phyloP scores from a whole-genome alignment of 2,797 vertebrate genomes.

The Lycodopsis pacificus region DNA sequence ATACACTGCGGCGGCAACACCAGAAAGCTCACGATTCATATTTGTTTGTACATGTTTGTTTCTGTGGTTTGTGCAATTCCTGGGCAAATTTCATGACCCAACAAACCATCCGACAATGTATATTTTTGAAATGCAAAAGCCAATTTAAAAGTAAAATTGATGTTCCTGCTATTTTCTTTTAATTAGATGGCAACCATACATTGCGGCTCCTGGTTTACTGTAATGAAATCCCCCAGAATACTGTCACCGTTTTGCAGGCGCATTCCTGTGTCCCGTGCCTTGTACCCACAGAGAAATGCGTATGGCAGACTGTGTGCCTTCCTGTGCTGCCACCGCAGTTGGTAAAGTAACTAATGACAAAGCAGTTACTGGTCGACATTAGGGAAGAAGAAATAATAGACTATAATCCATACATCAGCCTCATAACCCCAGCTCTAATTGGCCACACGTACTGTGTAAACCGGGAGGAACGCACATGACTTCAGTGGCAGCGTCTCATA shows the following conservation, averaged over 20 bases:
- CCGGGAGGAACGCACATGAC: slow-evolving; percentile 56
- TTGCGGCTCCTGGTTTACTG: slow-evolving; percentile 61
- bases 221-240: slow-evolving; percentile 50
- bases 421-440: slow-evolving; percentile 84
- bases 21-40: slow-evolving; percentile 16
- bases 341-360: slow-evolving; percentile 82
- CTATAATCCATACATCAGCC: slow-evolving; percentile 83
- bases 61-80: slow-evolving; percentile 4
- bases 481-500: slow-evolving; percentile 63
- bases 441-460: slow-evolving; percentile 84
- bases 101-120: slow-evolving; percentile 12
- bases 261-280: slow-evolving; percentile 56
- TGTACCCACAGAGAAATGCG: slow-evolving; percentile 67
- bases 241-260: slow-evolving; percentile 65
- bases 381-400: slow-evolving; percentile 80
- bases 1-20: slow-evolving; percentile 3
- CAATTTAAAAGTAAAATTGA: slow-evolving; percentile 30
- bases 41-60: no score
- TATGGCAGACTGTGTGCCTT: slow-evolving; percentile 75
- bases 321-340: slow-evolving; percentile 76
- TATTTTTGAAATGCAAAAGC: slow-evolving; percentile 11
- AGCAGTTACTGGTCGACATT: slow-evolving; percentile 81
- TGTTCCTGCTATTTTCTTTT: slow-evolving; percentile 53
- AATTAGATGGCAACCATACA: slow-evolving; percentile 62
- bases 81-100: slow-evolving; percentile 7